Conservation (phyloP, 1,140 invertebrate genomes). For the Lepidurus couesii region DNA sequence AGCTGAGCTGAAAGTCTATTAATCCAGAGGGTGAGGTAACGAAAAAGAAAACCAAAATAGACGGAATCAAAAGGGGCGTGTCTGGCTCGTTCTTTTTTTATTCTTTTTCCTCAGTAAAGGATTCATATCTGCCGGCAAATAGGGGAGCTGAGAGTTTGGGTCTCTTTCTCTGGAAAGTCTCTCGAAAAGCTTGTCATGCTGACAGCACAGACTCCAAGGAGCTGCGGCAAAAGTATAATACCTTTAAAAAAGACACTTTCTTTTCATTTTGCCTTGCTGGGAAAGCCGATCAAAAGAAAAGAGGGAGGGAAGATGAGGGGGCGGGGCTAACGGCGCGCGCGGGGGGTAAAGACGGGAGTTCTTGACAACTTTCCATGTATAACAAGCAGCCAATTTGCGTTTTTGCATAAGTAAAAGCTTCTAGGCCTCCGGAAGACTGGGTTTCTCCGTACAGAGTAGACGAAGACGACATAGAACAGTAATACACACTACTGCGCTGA, state of each 20-base stretch:
- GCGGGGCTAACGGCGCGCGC: background rate
- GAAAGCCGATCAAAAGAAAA: background rate
- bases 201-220: background rate
- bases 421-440: background rate
- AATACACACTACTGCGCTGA: no score
- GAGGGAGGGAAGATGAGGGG: background rate
- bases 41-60: background rate
- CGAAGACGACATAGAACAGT: no score
- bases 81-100: background rate
- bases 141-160: background rate
- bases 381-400: background rate
- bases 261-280: background rate
- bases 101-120: background rate
- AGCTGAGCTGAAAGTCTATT: background rate
- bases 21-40: background rate
- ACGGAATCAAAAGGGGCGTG: background rate
- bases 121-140: background rate
- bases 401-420: background rate
- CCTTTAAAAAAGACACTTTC: background rate
- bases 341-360: background rate
- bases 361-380: constrained; percentile 2
- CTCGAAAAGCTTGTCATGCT: background rate
- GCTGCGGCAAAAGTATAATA: background rate
- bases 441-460: no score
- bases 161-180: background rate